Evolutionary conservation across 2,888 invertebrate species (phyloP), one percentile per base, ranked within the genome.

Genomic region (Eristalinus aeneus): DNA sequence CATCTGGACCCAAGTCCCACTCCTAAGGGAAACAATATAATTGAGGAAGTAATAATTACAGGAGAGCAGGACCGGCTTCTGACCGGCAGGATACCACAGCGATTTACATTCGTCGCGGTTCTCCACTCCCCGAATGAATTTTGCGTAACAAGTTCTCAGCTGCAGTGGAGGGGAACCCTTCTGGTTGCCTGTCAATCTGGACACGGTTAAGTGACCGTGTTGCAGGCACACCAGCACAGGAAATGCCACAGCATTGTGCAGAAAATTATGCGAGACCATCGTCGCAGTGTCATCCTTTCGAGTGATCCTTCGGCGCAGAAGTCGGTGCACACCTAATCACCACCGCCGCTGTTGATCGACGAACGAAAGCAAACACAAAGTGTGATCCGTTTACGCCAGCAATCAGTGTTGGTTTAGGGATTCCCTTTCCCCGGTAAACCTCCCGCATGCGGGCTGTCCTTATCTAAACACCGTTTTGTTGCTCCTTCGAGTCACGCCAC

Each of bases 21-120:
- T 74, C 69, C 16, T 72, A 80, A 80, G 68, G 84, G 84, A 85
- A 85, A 85, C 84, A 80, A 76, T 89, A 90, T 91, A 91, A 91
- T 92, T 91, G 91, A 91, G 91, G 92, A 91, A 91, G 92, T 91
- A 90, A 91, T 92, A 92, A 89, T 89, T 89, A 89, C 88, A 85
- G 88, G 81, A 81, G 63, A 65, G 87, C 22, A 56, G 88, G 85
- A 82, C 69, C 74, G 77, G 63, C 85, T 81, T 81, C 60, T 74
- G 53, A 20, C 68, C 34, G 32, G 77, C 83, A 78, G 83, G 86
- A 83, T 78, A 74, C 61, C 71, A 72, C 71, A 56, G 69, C 71
- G 79, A 78, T 79, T 79, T 74, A 53, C 69, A 78, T 78, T 79
- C 75, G 53, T 46, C 74, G 27, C 36, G 0, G 31, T 31, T 53